These are phyloP conservation scores for Falco rusticolus DNA, from an alignment of 2,797 vertebrate species.

Conservation along the genomic window DNA sequence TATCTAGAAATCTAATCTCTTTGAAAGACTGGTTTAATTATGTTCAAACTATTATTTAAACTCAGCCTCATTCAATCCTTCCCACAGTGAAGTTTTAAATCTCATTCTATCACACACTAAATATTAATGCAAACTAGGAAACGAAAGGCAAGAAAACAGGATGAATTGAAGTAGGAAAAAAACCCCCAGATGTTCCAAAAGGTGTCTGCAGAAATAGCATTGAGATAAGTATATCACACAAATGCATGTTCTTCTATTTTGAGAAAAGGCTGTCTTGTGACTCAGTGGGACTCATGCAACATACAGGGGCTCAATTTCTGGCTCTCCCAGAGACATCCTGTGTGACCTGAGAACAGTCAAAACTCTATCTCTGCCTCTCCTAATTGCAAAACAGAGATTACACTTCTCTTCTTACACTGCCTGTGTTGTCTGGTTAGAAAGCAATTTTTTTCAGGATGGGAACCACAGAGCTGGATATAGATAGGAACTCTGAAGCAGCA, in stretches of 20 bases:
- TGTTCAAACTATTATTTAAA: conserved; percentile 21
- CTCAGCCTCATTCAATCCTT: background rate
- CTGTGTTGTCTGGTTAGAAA: background rate
- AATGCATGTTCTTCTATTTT: background rate
- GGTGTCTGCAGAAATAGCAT: background rate
- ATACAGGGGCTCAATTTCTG: background rate
- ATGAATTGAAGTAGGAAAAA: background rate
- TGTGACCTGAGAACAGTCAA: background rate
- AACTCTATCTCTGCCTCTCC: background rate
- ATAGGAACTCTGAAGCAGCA: background rate
- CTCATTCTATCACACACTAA: background rate
- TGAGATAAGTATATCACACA: background rate
- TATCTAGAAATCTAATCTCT: conserved; percentile 26
- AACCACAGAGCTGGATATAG: background rate
- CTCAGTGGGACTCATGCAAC: background rate
- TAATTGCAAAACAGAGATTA: background rate
- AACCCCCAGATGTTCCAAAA: background rate
- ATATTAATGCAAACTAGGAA: background rate
- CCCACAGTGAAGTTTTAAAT: background rate
- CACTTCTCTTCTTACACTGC: background rate
- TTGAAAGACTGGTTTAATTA: background rate
- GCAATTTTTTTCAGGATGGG: background rate
- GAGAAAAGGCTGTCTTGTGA: background rate
- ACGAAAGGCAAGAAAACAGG: background rate
- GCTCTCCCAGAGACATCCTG: background rate